Base-by-base conservation (phyloP, 2,888 invertebrate genomes). In the Digitonthophagus gazella region DNA sequence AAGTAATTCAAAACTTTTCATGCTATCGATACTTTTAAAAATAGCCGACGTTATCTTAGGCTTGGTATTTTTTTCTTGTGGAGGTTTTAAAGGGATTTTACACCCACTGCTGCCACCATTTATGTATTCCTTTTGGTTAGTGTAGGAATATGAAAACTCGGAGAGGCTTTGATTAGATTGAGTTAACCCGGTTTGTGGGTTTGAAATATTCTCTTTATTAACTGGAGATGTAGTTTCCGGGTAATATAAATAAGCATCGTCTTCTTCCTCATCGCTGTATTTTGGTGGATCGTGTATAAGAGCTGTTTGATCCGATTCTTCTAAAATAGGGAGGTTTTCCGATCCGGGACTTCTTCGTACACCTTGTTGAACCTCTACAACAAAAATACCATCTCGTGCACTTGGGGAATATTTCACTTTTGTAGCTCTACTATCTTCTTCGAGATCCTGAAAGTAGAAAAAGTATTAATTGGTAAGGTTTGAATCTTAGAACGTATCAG, bases 131-230 rank as follows among this genome's bases (percentile, higher is more conserved):
- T 89, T 85, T 81, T 94, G 94, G 79, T 91, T 93, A 67, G 93
- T 91, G 79, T 94, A 94, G 61, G 90, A 88, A 80, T 94, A 91
- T 11, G 89, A 90, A 79, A 91, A 91, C 68, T 90, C 89, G 20
- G 92, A 92, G 78, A 92, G 86, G 77, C 92, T 92, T 0, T 92
- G 85, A 78, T 93, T 92, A 3, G 94, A 94, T 78, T 93, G 93
- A 3, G 93, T 92, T 1, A 95, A 85, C 0, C 95, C 95, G 0
- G 93, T 93, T 77, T 89, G 90, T 82, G 82, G 6, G 84, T 82
- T 67, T 71, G 83, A 83, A 57, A 83, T 76, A 63, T 77, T 76
- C 70, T 74, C 76, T 68, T 74, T 76, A 65, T 73, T 74, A 19
- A 75, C 74, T 15, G 79, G 80, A 2, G 80, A 78, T 18, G 75